These are phyloP conservation scores for Cydia amplana DNA, from an alignment of 1,140 invertebrate species.

Conservation along the genomic window DNA sequence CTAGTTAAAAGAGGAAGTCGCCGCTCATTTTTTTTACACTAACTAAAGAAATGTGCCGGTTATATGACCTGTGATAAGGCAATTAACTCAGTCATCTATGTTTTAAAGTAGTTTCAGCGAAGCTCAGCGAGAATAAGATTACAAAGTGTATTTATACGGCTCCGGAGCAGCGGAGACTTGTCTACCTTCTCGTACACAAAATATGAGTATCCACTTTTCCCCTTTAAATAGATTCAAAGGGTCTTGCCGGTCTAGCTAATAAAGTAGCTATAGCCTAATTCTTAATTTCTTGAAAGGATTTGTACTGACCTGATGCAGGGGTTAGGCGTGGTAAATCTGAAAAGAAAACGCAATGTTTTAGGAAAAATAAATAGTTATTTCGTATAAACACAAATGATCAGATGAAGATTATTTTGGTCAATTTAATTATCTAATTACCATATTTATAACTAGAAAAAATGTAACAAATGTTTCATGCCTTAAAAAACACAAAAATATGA, in stretches of 20 bases:
- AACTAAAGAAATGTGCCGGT: too few species aligned
- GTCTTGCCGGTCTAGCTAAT: not conserved
- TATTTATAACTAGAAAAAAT: too few species aligned
- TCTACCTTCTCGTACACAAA: not conserved
- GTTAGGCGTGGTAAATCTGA: conserved; percentile 12
- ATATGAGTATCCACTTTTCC: not conserved
- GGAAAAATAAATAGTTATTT: too few species aligned
- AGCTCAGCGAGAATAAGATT: conserved; percentile 10
- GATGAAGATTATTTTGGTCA: too few species aligned
- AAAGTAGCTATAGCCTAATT: conserved; percentile 8
- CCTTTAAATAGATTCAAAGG: conserved; percentile 23
- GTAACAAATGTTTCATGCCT: too few species aligned
- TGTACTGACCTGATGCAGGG: conserved; percentile 21
- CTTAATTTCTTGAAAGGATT: conserved; percentile 19
- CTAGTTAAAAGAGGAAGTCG: too few species aligned
- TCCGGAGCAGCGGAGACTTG: not conserved
- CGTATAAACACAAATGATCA: too few species aligned
- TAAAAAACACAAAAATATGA: too few species aligned
- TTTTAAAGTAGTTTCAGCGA: not conserved
- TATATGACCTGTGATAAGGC: too few species aligned
- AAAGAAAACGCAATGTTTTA: not conserved
- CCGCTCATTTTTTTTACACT: too few species aligned
- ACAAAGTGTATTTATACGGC: conserved; percentile 21
- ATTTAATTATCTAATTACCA: too few species aligned
- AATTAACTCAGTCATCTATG: too few species aligned